Conservation (phyloP, 2,888 invertebrate genomes). For the Eustalomyia histrio region DNA sequence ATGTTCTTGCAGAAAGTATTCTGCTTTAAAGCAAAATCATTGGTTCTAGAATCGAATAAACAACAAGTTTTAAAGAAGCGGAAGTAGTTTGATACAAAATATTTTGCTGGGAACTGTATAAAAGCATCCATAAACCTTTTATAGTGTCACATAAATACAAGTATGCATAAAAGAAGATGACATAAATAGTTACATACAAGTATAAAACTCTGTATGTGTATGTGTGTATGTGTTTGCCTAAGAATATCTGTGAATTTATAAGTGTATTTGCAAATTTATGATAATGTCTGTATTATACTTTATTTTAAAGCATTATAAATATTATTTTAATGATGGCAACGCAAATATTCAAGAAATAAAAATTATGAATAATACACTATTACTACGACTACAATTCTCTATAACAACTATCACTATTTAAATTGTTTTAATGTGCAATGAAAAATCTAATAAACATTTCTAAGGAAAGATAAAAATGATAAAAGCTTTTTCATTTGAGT, state of each 20-base stretch:
- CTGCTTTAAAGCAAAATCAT: no score
- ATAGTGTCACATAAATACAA: conserved; percentile 28
- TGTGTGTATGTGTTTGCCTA: not conserved
- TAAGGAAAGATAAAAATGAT: conserved; percentile 26
- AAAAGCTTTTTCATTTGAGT: conserved; percentile 37
- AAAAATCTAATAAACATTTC: conserved; percentile 43
- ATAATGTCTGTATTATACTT: not conserved
- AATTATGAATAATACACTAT: not conserved
- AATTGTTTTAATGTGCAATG: conserved; percentile 38
- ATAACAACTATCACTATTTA: not conserved
- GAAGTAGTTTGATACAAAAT: no score
- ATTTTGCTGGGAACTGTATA: no score
- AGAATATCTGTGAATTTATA: not conserved
- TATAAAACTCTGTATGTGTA: not conserved
- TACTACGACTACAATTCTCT: no score
- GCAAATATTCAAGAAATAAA: conserved; percentile 1
- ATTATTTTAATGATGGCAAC: conserved; percentile 30
- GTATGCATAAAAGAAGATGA: not conserved
- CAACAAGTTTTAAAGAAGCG: no score
- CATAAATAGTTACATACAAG: not conserved
- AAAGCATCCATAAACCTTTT: conserved; percentile 30
- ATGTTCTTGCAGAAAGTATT: no score
- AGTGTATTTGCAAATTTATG: not conserved
- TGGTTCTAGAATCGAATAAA: no score
- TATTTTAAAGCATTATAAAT: conserved; percentile 28